These are phyloP conservation scores for Formica selysi DNA, from an alignment of 1,140 invertebrate species.

Conservation along the genomic window DNA sequence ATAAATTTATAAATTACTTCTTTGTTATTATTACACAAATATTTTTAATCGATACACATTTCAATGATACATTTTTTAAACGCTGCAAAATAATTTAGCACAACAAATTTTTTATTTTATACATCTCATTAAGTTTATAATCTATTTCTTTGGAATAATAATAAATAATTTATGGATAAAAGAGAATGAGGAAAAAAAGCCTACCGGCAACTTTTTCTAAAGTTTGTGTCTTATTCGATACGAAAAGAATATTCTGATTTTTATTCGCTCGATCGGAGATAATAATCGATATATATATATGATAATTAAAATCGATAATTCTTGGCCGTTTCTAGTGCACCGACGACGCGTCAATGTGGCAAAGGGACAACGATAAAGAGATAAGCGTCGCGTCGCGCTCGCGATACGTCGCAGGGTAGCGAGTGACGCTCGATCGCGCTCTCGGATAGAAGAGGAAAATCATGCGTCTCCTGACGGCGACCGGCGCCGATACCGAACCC, in stretches of 20 bases:
- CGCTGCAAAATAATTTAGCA: background rate
- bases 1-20: background rate
- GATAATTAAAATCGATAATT: conserved; percentile 22
- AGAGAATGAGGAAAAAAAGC: background rate
- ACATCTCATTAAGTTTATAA: background rate
- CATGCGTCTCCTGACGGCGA: conserved; percentile 70
- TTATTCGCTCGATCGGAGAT: background rate
- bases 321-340: background rate
- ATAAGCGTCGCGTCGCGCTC: background rate
- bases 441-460: conserved; percentile 39
- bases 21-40: background rate
- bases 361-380: background rate
- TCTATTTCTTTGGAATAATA: background rate
- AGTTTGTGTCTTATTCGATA: background rate
- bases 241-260: background rate
- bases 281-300: too few relatives aligned
- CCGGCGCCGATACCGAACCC: conserved; percentile 58
- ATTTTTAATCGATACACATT: background rate
- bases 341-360: background rate
- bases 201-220: background rate
- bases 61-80: background rate
- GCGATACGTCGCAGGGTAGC: conserved; percentile 5
- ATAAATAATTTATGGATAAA: background rate
- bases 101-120: background rate
- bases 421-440: conserved; percentile 22